Base-by-base conservation (phyloP, 2,797 vertebrate species). In the Macroramphosus scolopax region DNA sequence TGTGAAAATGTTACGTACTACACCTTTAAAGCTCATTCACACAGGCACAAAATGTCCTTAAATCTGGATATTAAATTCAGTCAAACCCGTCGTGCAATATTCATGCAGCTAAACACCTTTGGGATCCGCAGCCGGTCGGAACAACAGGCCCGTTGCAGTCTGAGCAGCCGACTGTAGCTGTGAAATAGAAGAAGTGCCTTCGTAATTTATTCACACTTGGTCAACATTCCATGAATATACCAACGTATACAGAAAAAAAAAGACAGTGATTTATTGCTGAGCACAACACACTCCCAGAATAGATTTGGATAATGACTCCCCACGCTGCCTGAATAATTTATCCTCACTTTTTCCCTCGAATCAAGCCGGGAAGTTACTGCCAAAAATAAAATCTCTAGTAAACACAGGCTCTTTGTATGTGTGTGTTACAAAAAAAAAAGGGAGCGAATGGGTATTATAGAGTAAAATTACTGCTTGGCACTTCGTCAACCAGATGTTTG, bases 371-470 rank as follows among this genome's bases (percentile, higher is more conserved):
- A 75, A 57, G 48, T 72, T 63, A 56, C 51, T 59, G 70, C 80
- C 77, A 81, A 71, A 68, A 83, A 77, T 81, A 79, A 80, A 81
- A 72, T 62, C 40, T 61, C 49, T 57, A 65, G 75, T 75, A 83
- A 83, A 83, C 72, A 75, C 17, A 1, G 31, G 51, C 57, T 68
- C 72, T 75, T 77, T 82, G 80, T 63, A 78, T 79, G 68, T 48
- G 58, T 44, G 67, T 49, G 57, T 69, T 66, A 63, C 40, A 52
- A 70, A 51, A 58, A 38, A 37, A 39, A 38, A 13, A 16, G 40
- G 56, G 52, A 63, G 68, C 7, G 53, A 52, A 45, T 38, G 47
- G 63, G 62, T 61, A 62, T 72, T 71, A 62, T 50, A 54, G 57
- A 67, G 60, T 62, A 55, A 59, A 84, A 79, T 63, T 56, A 75